A percentile compares a stretch with the other conserved stretches of the same genome.
phyloP scores from a whole-genome alignment of 2,797 vertebrate genomes.

The Trachurus trachurus region DNA sequence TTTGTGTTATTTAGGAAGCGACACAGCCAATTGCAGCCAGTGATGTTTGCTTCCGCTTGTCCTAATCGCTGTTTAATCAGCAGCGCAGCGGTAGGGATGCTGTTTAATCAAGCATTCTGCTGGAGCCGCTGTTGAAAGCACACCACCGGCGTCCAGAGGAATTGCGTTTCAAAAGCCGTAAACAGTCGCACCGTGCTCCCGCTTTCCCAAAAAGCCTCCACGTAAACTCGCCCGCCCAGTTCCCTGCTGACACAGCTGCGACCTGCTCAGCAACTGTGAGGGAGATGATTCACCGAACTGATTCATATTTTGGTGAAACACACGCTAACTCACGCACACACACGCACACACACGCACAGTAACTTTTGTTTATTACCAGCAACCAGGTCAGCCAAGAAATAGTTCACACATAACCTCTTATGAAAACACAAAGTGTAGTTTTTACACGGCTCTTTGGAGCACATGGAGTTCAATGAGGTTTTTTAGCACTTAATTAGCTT shows the following conservation, averaged over 20 bases:
- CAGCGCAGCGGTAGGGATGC: slow-evolving; percentile 5
- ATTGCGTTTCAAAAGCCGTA: slow-evolving; percentile 9
- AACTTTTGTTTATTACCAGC: neutral
- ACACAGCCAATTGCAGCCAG: slow-evolving; percentile 42
- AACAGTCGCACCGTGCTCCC: neutral
- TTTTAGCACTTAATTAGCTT: neutral
- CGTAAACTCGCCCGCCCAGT: neutral
- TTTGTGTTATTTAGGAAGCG: slow-evolving; percentile 16
- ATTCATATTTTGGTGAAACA: slow-evolving; percentile 26
- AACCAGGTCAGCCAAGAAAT: no score
- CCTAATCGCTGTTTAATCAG: slow-evolving; percentile 63
- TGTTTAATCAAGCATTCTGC: slow-evolving; percentile 49
- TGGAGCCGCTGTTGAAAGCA: slow-evolving; percentile 46
- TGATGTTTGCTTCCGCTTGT: slow-evolving; percentile 56
- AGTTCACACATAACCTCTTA: no score
- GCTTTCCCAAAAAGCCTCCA: slow-evolving; percentile 11
- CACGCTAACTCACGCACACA: slow-evolving; percentile 5
- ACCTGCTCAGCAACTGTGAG: slow-evolving; percentile 24
- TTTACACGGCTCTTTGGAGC: neutral
- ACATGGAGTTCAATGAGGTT: neutral
- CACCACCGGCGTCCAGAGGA: slow-evolving; percentile 5
- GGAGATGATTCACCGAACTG: slow-evolving; percentile 41
- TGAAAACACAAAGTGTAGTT: no score
- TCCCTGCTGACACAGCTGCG: slow-evolving; percentile 38
- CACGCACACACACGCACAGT: neutral